Percentiles rank a stretch among this genome's conserved stretches.
Evolutionary conservation across 1,140 invertebrate species (phyloP).

Genomic region (Aradophagus sp.): DNA sequence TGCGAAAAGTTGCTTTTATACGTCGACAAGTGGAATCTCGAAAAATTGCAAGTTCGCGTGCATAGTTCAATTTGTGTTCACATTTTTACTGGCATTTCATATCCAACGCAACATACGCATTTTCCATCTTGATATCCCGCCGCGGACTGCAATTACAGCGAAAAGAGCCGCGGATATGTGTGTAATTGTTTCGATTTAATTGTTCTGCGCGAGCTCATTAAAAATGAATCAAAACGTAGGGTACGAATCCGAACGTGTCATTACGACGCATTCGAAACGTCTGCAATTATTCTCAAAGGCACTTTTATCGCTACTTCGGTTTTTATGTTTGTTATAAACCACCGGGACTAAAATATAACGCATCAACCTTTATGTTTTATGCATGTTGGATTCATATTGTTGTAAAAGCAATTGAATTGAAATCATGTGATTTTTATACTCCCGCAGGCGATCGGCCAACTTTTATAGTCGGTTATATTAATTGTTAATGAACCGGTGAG

Average conservation of each 20-base stretch:
- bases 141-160: conserved; percentile 41
- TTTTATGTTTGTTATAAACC: conserved; percentile 20
- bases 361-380: no score
- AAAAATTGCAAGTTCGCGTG: conserved; percentile 55
- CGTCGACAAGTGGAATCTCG: conserved; percentile 1
- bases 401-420: no score
- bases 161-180: conserved; percentile 36
- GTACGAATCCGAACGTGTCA: conserved; percentile 48
- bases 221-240: conserved; percentile 50
- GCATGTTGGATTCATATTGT: no score
- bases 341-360: not conserved
- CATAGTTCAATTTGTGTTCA: conserved; percentile 41
- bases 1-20: conserved; percentile 16
- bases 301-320: conserved; percentile 25
- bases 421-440: no score
- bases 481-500: no score
- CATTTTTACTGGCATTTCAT: conserved; percentile 22
- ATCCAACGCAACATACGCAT: conserved; percentile 32
- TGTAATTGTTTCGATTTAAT: conserved; percentile 53
- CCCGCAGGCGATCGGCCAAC: no score
- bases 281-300: conserved; percentile 30
- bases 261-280: conserved; percentile 28
- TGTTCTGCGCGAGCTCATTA: conserved; percentile 52
- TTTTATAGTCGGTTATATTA: no score
- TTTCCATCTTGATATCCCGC: conserved; percentile 50